A percentile compares a stretch with the other conserved stretches of the same genome.
Evolutionary conservation across 1,140 invertebrate genomes (phyloP).

Genomic region (Pseudomyrmex cubaensis): DNA sequence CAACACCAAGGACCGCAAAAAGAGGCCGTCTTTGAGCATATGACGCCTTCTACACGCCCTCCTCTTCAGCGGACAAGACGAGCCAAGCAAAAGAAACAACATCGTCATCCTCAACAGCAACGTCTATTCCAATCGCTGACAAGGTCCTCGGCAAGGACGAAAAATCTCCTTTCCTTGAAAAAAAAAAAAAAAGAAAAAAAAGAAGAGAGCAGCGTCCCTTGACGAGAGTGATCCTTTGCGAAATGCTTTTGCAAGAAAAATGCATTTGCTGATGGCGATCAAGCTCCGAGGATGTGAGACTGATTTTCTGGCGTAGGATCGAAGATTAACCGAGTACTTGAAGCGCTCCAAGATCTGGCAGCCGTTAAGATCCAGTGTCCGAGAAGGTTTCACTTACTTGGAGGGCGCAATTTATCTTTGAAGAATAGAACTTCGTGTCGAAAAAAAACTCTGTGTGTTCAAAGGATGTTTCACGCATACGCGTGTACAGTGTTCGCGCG

Average conservation of each 20-base stretch:
- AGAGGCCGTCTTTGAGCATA: slow-evolving; percentile 91
- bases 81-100: slow-evolving; percentile 77
- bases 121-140: slow-evolving; percentile 79
- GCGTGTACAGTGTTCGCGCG: slow-evolving; percentile 30
- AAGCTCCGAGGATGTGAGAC: slow-evolving; percentile 45
- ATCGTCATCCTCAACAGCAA: slow-evolving; percentile 81
- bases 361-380: neutral
- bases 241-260: slow-evolving; percentile 3
- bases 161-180: neutral
- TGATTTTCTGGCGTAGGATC: slow-evolving; percentile 25
- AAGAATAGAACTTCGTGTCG: neutral
- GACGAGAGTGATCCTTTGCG: neutral
- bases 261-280: slow-evolving; percentile 2
- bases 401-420: slow-evolving; percentile 36
- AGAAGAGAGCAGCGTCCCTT: neutral
- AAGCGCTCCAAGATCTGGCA: neutral
- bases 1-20: slow-evolving; percentile 90
- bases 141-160: slow-evolving; percentile 2
- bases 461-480: neutral
- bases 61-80: slow-evolving; percentile 79
- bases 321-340: neutral
- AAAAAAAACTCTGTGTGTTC: neutral
- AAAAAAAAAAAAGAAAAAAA: too few species aligned
- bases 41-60: slow-evolving; percentile 84
- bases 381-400: slow-evolving; percentile 17